A percentile compares a stretch with the other conserved stretches of the same genome.
Conservation (phyloP, 2,797 vertebrate species). For the Lepidocolaptes lacrymiger region DNA sequence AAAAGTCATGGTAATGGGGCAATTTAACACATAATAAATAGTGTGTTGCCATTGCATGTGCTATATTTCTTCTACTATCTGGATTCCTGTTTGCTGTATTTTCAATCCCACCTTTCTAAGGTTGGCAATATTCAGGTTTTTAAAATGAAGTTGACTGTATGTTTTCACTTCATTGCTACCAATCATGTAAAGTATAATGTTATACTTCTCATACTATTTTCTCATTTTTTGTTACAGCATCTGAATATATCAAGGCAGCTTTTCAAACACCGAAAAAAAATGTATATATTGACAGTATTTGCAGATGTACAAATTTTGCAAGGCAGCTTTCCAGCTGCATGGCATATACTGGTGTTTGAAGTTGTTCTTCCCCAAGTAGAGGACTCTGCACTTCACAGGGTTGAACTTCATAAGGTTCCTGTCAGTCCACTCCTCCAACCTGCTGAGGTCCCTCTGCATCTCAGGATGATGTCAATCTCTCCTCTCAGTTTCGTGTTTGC, state of each 20-base stretch:
- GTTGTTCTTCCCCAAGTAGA: neutral
- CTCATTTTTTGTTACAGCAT: slow-evolving; percentile 7
- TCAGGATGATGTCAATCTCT: neutral
- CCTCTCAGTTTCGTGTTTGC: neutral
- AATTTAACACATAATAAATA: neutral
- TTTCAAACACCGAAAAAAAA: neutral
- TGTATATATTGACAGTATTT: neutral
- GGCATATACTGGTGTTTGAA: no score
- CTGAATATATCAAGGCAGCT: neutral
- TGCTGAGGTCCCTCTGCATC: neutral
- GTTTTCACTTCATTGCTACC: neutral
- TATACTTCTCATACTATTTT: slow-evolving; percentile 5
- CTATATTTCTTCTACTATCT: slow-evolving; percentile 29
- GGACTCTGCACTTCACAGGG: neutral
- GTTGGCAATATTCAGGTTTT: slow-evolving; percentile 20
- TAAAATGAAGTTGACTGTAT: neutral
- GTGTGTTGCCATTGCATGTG: neutral
- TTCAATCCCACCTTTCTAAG: slow-evolving; percentile 12
- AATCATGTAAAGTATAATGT: slow-evolving; percentile 16
- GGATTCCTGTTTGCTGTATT: neutral
- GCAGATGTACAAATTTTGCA: neutral
- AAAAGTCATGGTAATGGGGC: neutral
- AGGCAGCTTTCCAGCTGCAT: neutral
- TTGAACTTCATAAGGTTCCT: neutral
- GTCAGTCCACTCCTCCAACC: neutral